Evolutionary conservation across 2,888 invertebrate genomes (phyloP).

Genomic region (Chymomyza fuscimana): DNA sequence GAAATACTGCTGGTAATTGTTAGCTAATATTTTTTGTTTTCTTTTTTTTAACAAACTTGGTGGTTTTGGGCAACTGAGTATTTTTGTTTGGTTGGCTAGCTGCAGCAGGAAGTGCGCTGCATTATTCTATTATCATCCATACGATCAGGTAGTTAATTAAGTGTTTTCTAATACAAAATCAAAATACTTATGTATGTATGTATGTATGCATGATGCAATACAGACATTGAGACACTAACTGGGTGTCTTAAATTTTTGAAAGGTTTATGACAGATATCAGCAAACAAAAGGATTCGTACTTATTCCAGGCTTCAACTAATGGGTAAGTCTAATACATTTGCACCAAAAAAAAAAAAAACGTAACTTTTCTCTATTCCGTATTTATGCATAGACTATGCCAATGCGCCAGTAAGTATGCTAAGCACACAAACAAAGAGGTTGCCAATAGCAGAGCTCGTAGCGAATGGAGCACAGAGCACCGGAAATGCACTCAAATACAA

Average conservation of each 20-base stretch:
- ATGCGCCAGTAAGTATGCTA: constrained; percentile 30
- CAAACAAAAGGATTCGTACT: neutral
- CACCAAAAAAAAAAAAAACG: no score
- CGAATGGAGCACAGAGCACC: neutral
- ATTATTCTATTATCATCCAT: constrained; percentile 72
- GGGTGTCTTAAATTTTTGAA: no score
- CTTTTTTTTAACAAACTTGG: constrained; percentile 35
- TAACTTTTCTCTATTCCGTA: no score
- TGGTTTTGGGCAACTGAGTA: constrained; percentile 28
- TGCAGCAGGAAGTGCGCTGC: constrained; percentile 67
- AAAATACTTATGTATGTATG: neutral
- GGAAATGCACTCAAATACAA: constrained; percentile 47
- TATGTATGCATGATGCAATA: neutral
- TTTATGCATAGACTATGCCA: neutral
- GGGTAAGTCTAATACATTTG: no score
- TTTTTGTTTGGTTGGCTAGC: constrained; percentile 12
- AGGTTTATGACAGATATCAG: neutral
- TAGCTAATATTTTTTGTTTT: constrained; percentile 24
- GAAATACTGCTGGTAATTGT: constrained; percentile 34
- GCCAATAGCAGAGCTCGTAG: no score
- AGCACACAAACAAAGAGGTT: constrained; percentile 1
- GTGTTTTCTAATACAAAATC: neutral
- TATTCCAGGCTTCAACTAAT: no score
- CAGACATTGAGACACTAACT: neutral
- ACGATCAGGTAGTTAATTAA: constrained; percentile 48